Evolutionary conservation across 2,888 invertebrate species (phyloP), one percentile per base, ranked within the genome.

Genomic region (Parasteatoda lunata): DNA sequence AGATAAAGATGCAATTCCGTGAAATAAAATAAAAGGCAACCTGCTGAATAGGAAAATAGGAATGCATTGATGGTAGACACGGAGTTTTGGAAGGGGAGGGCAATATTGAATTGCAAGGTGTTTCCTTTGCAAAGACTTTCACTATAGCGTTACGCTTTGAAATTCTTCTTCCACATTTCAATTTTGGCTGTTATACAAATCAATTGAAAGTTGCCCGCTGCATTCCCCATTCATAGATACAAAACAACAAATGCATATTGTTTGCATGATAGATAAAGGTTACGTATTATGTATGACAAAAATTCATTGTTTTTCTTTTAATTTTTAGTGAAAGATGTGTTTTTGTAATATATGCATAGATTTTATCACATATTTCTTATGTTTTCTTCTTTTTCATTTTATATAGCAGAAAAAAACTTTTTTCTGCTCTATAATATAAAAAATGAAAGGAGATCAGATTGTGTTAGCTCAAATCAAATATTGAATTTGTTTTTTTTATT

Each of bases 61-160:
- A 76, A 65, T 45, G 59, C 82, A 76, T 76, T 70, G 59, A 51
- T 47, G 70, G 59, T 70, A 82, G 82, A 76, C 68, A 72, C 48
- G 52, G 9, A 69, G 30, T 54, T 47, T 71, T 13, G 30, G 69
- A 49, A 68, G 48, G 45, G 47, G n/a, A n/a, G 15, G 76, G 70
- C 83, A 77, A 84, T 84, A 84, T 84, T 84, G 83, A 84, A 84
- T 77, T 84, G 83, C 83, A 72, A 72, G 83, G 72, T 51, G 51
- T 64, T 65, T 65, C 71, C 51, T 49, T n/a, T 49, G 72, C 52
- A 59, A 75, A 75, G 81, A 68, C 71, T 71, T 64, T 66, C 52
- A 72, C 72, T 82, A 68, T 72, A 45, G 77, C 77, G 69, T 77
- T 83, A 77, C 66, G 76, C 70, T 71, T 52, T 48, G 77, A 71